Percentiles rank a stretch among this genome's conserved stretches.
These are phyloP conservation scores for Papilio gigon DNA, from an alignment of 2,888 invertebrate genomes.

Conservation along the genomic window DNA sequence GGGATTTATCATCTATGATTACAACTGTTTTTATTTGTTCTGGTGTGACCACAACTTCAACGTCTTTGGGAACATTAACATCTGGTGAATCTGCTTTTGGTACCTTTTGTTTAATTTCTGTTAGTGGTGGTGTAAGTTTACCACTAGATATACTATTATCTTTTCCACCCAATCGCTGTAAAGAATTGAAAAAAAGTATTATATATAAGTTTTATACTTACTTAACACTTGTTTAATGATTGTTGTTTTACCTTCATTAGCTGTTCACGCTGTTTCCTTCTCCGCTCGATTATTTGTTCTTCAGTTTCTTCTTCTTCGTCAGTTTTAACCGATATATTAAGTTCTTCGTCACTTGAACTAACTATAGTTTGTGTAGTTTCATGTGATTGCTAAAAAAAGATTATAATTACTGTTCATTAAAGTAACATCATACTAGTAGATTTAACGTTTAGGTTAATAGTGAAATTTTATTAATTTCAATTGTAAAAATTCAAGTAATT, in stretches of 20 bases:
- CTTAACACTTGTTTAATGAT: not conserved
- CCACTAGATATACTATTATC: constrained; percentile 6
- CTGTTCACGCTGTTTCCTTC: constrained; percentile 93
- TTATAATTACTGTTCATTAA: no score
- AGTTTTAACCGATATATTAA: constrained; percentile 88
- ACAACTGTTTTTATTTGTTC: constrained; percentile 30
- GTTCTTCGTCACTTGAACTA: constrained; percentile 87
- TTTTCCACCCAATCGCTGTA: constrained; percentile 24
- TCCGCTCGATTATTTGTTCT: constrained; percentile 94
- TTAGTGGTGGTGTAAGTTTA: constrained; percentile 38
- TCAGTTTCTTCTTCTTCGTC: constrained; percentile 95
- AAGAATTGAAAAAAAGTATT: constrained; percentile 10
- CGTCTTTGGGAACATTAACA: constrained; percentile 40
- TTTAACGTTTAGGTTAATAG: no score
- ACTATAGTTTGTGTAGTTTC: constrained; percentile 89
- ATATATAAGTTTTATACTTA: not conserved
- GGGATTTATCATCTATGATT: constrained; percentile 36
- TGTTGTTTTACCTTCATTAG: constrained; percentile 86
- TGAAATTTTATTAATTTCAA: no score
- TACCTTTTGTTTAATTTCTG: constrained; percentile 21
- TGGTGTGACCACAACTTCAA: constrained; percentile 19
- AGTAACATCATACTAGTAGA: no score
- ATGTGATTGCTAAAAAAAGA: constrained; percentile 87
- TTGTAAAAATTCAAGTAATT: not conserved
- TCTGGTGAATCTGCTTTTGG: constrained; percentile 33